Evolutionary conservation across 1,140 invertebrate genomes (phyloP).

Genomic region (Ceratoteleas bidentatus): DNA sequence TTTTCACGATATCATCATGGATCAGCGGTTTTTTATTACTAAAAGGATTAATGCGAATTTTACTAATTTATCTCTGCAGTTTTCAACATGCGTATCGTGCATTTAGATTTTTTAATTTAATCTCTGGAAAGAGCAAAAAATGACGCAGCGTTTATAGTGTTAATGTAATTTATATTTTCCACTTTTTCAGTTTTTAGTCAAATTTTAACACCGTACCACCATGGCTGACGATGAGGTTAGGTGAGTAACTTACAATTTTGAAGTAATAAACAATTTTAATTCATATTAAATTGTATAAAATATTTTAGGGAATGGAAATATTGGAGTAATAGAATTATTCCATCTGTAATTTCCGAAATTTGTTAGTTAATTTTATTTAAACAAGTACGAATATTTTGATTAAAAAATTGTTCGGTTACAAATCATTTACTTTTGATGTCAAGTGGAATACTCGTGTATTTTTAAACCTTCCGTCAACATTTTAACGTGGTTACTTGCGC

Average conservation of each 20-base stretch:
- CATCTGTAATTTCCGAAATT: no score
- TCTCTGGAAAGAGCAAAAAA: not conserved
- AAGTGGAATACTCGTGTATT: no score
- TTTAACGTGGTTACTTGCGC: no score
- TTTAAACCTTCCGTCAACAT: no score
- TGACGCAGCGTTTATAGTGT: not conserved
- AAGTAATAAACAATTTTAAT: constrained; percentile 41
- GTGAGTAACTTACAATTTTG: constrained; percentile 82
- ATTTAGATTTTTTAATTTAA: not conserved
- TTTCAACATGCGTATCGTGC: not conserved
- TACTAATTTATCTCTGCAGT: not conserved
- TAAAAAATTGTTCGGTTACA: no score
- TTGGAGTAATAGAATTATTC: no score
- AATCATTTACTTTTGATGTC: no score
- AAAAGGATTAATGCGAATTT: not conserved
- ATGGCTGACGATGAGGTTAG: constrained; percentile 95
- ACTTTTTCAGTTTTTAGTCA: constrained; percentile 77
- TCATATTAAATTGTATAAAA: no score
- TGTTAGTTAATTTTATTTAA: no score
- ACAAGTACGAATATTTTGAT: no score
- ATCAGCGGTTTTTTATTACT: not conserved
- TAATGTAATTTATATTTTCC: constrained; percentile 69
- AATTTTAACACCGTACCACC: constrained; percentile 78
- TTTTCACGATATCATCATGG: constrained; percentile 57
- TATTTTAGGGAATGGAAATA: no score